A percentile compares a stretch with the other conserved stretches of the same genome.
Conservation (phyloP, 2,113 vertebrate genomes). For the Poeciliopsis turrubarensis region DNA sequence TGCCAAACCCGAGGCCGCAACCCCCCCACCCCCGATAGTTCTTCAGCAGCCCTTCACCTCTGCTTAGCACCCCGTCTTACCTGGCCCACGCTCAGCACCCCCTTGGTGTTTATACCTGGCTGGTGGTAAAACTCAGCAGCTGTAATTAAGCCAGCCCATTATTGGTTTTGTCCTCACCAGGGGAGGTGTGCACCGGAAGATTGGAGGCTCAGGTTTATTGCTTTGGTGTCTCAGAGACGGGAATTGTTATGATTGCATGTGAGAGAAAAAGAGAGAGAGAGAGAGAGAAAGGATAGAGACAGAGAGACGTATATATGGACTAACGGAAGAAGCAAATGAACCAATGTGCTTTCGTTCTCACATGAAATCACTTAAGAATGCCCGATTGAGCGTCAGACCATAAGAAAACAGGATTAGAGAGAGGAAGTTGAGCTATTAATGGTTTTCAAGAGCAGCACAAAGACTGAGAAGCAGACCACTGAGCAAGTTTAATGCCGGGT, state of each 20-base stretch:
- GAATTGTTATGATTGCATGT: constrained; percentile 66
- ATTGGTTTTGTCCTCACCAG: constrained; percentile 75
- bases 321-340: constrained; percentile 33
- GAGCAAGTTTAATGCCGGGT: too few species aligned
- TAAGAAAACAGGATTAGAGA: constrained; percentile 16
- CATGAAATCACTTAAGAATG: constrained; percentile 65
- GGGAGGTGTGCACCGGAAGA: constrained; percentile 66
- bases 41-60: constrained; percentile 12
- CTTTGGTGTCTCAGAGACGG: constrained; percentile 62
- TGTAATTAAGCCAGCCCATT: constrained; percentile 74
- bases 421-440: constrained; percentile 12
- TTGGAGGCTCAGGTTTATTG: constrained; percentile 71
- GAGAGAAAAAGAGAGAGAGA: constrained; percentile 40
- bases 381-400: constrained; percentile 35
- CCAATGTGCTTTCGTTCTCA: constrained; percentile 56
- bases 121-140: constrained; percentile 64
- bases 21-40: constrained; percentile 8
- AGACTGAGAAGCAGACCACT: too few species aligned
- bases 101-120: constrained; percentile 45
- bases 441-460: too few species aligned
- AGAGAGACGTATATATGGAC: not conserved
- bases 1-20: constrained; percentile 29
- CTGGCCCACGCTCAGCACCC: constrained; percentile 52
- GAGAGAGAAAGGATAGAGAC: constrained; percentile 22
- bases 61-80: constrained; percentile 16